Conservation (phyloP, 2,797 vertebrate species). For the Coranthus polyacanthus region DNA sequence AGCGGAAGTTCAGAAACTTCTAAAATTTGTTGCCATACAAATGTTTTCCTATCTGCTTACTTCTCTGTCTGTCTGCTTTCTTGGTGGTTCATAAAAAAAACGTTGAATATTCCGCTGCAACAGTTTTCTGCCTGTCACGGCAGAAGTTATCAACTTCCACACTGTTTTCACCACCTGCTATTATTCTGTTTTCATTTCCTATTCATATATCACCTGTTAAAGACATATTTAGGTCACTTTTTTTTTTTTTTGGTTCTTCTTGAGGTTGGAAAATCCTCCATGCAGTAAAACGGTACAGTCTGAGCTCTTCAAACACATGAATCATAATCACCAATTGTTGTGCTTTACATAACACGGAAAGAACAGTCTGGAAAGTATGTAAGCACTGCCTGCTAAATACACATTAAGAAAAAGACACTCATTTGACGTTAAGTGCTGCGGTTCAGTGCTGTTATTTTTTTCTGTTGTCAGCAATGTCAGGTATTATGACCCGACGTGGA, state of each 20-base stretch:
- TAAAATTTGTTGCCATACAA: conserved; percentile 38
- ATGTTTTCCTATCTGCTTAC: conserved; percentile 37
- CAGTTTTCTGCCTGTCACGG: background rate
- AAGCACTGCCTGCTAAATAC: conserved; percentile 3
- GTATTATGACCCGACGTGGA: conserved; percentile 1
- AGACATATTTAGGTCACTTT: conserved; percentile 30
- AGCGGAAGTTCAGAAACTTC: conserved; percentile 62
- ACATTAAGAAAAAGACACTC: conserved; percentile 16
- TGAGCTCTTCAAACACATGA: conserved; percentile 28
- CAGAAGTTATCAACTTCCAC: background rate
- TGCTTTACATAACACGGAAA: conserved; percentile 6
- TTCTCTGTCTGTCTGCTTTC: conserved; percentile 21
- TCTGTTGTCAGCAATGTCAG: background rate
- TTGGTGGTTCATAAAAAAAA: background rate
- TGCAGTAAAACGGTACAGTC: conserved; percentile 23
- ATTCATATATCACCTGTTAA: conserved; percentile 9
- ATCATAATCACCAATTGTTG: background rate
- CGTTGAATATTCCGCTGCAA: background rate
- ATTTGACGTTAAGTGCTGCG: background rate
- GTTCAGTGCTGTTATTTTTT: background rate
- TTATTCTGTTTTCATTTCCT: background rate
- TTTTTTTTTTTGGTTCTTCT: conserved; percentile 14
- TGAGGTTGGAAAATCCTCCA: conserved; percentile 20
- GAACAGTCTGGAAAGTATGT: conserved; percentile 1
- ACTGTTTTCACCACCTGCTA: background rate